Percentiles rank a stretch among this genome's conserved stretches.
phyloP scores from a whole-genome alignment of 2,113 vertebrate species.

The Phoenicopterus ruber region DNA sequence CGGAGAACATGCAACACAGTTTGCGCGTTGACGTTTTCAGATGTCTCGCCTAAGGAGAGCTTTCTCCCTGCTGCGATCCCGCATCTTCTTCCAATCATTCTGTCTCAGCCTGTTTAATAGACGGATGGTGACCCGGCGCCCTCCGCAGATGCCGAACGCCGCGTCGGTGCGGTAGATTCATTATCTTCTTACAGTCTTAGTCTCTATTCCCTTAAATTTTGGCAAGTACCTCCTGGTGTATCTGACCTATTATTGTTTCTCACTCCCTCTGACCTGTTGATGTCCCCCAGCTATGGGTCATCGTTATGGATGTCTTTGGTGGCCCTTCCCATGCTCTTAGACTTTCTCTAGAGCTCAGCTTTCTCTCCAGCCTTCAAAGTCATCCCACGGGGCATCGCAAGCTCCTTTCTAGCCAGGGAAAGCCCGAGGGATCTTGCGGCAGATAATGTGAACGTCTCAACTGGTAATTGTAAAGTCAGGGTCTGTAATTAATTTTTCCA shows the following conservation, averaged over 20 bases:
- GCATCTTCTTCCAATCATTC: not conserved
- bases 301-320: not conserved
- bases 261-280: not conserved
- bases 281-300: not conserved
- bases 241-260: not conserved
- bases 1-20: not conserved
- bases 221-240: not conserved
- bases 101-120: not conserved
- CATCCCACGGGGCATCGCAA: not conserved
- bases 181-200: not conserved
- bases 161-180: not conserved
- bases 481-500: conserved; percentile 63
- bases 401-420: not conserved
- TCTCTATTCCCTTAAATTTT: not conserved
- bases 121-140: not conserved
- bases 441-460: not conserved
- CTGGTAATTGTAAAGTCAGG: conserved; percentile 25
- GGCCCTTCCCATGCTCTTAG: not conserved
- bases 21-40: not conserved
- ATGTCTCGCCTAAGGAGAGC: not conserved
- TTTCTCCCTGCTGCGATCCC: not conserved
- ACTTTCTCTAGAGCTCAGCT: not conserved
- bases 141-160: not conserved
- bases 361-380: not conserved
- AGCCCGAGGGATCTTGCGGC: not conserved